phyloP scores from a whole-genome alignment of 2,113 vertebrate species.

The Orycteropus afer region DNA sequence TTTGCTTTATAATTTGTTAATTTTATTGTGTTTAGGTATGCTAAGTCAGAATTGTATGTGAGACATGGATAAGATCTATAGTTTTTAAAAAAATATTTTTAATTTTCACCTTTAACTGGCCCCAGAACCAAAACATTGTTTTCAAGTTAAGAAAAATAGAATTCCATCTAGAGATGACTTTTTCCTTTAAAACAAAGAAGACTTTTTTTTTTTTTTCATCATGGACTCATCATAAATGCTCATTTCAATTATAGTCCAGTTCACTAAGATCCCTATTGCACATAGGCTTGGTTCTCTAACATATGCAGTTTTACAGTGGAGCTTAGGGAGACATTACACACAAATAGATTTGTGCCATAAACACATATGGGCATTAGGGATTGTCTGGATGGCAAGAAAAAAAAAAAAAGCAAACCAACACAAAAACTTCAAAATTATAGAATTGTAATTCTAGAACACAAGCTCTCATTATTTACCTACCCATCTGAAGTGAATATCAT shows the following conservation, averaged over 20 bases:
- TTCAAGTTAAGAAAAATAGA: conserved; percentile 49
- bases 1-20: conserved; percentile 58
- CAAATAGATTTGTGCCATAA: conserved; percentile 69
- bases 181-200: conserved; percentile 59
- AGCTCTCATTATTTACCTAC: conserved; percentile 10
- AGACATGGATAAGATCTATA: conserved; percentile 34
- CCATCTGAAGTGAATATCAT: conserved; percentile 36
- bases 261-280: conserved; percentile 11
- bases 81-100: conserved; percentile 43
- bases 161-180: conserved; percentile 33
- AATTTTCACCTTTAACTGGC: conserved; percentile 46
- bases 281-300: conserved; percentile 41
- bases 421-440: conserved; percentile 61
- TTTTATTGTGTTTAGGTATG: conserved; percentile 50
- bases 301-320: conserved; percentile 59
- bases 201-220: conserved; percentile 26
- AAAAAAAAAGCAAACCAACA: not conserved
- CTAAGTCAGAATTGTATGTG: conserved; percentile 29
- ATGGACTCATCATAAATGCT: conserved; percentile 61
- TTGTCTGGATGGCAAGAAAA: conserved; percentile 54
- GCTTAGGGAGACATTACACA: conserved; percentile 70
- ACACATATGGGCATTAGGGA: conserved; percentile 31
- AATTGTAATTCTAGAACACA: conserved; percentile 39
- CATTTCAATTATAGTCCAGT: conserved; percentile 56
- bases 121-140: conserved; percentile 41